Conservation (phyloP, 2,797 vertebrate species). For the Knipowitschia caucasica region DNA sequence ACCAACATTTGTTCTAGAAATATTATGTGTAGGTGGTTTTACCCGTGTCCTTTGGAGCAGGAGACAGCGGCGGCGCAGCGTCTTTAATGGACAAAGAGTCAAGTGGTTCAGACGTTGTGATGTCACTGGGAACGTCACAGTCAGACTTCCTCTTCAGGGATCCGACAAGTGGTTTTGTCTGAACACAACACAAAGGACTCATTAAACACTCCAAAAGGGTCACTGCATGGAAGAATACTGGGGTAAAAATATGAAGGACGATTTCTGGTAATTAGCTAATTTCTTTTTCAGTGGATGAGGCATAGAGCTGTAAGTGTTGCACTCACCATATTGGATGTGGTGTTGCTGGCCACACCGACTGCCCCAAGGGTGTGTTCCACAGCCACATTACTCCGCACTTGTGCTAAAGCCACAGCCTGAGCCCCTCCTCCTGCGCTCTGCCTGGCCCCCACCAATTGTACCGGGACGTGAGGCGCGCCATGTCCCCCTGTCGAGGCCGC, state of each 20-base stretch:
- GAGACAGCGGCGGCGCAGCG: conserved; percentile 73
- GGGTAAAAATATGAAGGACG: no score
- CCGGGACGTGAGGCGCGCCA: conserved; percentile 87
- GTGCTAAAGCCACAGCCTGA: conserved; percentile 86
- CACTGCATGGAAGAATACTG: no score
- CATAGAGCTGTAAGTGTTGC: neutral
- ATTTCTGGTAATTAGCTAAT: no score
- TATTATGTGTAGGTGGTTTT: no score
- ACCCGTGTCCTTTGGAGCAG: conserved; percentile 73
- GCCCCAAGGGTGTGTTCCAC: conserved; percentile 54
- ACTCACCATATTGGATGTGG: conserved; percentile 57
- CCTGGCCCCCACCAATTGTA: conserved; percentile 92
- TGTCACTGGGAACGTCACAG: conserved; percentile 81
- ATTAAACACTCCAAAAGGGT: neutral
- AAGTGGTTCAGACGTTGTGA: conserved; percentile 53
- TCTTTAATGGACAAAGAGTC: conserved; percentile 65
- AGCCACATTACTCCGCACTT: conserved; percentile 57
- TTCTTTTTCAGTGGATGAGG: neutral
- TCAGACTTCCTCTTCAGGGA: conserved; percentile 92
- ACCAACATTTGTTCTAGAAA: no score
- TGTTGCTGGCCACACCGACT: conserved; percentile 48
- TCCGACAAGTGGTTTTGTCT: conserved; percentile 83
- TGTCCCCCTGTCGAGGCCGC: conserved; percentile 70
- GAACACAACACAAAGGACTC: neutral
- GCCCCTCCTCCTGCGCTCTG: conserved; percentile 84